A percentile compares a stretch with the other conserved stretches of the same genome.
phyloP scores from a whole-genome alignment of 2,113 vertebrate species.

The Cebus imitator region DNA sequence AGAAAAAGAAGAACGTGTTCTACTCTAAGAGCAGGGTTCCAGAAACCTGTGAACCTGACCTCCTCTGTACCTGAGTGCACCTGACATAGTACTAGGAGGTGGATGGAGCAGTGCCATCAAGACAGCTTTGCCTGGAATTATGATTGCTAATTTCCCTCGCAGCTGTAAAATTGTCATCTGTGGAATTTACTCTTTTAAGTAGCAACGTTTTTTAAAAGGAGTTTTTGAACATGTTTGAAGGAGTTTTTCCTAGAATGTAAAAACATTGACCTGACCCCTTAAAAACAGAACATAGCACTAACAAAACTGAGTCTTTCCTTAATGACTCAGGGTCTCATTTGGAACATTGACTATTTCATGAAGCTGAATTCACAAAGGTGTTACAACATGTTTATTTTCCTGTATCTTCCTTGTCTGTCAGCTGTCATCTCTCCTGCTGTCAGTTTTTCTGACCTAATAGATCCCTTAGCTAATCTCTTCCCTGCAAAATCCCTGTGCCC shows the following conservation, averaged over 20 bases:
- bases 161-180: not conserved
- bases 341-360: not conserved
- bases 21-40: not conserved
- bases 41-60: not conserved
- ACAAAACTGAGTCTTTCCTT: not conserved
- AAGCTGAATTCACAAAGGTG: constrained; percentile 56
- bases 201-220: not conserved
- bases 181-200: constrained; percentile 12
- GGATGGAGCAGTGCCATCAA: not conserved
- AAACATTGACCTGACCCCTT: not conserved
- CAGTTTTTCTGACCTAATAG: constrained; percentile 71
- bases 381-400: constrained; percentile 66
- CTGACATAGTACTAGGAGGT: not conserved
- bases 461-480: constrained; percentile 62
- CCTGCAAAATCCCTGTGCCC: not conserved
- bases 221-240: not conserved
- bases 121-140: not conserved
- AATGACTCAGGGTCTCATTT: constrained; percentile 50
- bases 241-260: constrained; percentile 42
- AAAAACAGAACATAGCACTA: not conserved
- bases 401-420: constrained; percentile 53
- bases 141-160: not conserved
- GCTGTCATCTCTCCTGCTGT: constrained; percentile 57
- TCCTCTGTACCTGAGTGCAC: not conserved
- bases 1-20: not conserved